A percentile compares a stretch with the other conserved stretches of the same genome.
Conservation (phyloP, 1,140 invertebrate species). For the Campodea augens region DNA sequence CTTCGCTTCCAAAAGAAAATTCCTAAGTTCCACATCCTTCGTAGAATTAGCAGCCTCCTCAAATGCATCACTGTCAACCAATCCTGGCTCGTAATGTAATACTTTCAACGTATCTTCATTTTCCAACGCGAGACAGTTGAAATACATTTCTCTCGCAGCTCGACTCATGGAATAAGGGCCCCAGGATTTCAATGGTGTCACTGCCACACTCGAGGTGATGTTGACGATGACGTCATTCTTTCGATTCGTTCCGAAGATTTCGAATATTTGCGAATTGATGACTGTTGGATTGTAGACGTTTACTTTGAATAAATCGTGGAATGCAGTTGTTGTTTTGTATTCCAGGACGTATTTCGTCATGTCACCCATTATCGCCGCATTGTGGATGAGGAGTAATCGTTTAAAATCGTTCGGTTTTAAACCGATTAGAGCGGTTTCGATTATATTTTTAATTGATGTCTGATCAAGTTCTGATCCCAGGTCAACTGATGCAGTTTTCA, state of each 20-base stretch:
- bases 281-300: conserved; percentile 54
- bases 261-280: conserved; percentile 56
- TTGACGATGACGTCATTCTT: conserved; percentile 50
- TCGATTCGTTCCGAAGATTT: conserved; percentile 26
- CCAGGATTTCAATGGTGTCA: conserved; percentile 36
- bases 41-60: neutral
- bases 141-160: neutral
- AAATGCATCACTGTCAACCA: neutral
- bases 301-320: conserved; percentile 47
- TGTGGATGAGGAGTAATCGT: conserved; percentile 60
- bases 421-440: conserved; percentile 25
- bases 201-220: conserved; percentile 63
- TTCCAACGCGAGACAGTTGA: neutral
- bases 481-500: conserved; percentile 33
- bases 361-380: conserved; percentile 73
- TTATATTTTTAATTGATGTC: conserved; percentile 26
- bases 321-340: conserved; percentile 33
- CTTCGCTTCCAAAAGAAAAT: neutral
- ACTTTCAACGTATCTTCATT: neutral
- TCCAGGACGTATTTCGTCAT: conserved; percentile 35
- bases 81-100: neutral
- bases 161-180: neutral
- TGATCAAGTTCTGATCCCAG: conserved; percentile 28
- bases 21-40: neutral
- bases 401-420: conserved; percentile 33